Evolutionary conservation across 2,797 vertebrate species (phyloP), one percentile per base, ranked within the genome.

Genomic region (Anguilla marmorata): DNA sequence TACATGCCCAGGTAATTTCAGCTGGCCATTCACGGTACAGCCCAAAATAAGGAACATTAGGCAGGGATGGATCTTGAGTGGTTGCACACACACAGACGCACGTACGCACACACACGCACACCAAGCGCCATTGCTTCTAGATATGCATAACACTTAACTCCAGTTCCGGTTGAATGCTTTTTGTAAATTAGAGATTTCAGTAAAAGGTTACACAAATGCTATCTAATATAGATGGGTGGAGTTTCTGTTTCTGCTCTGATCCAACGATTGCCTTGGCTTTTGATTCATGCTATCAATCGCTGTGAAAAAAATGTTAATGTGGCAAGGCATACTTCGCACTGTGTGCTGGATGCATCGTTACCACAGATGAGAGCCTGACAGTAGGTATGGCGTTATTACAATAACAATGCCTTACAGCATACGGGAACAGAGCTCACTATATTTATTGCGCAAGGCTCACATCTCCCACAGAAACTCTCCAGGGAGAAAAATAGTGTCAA

Each of bases 41-140:
- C 24, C 24, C 60, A 63, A 63, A 21, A 63, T 4, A 63, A 24
- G 16, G 60, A 63, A 63, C n/a, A 69, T 19, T 4, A 58, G 41
- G 56, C 56, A 58, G 14, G 56, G 16, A 14, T 16, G 16, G 63
- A n/a, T 66, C 3, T 6, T 66, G 21, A 1, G 7, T 69, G 7
- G 24, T 69, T 16, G 0, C 12, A 76, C 30, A 37, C 27, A 76
- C 33, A 76, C 30, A 37, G 0, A 76, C 30, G 37, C 30, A 82
- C 45, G 50, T 3, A 82, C 41, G 88, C 56, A 19, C 48, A n/a
- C 30, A 85, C 37, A 74, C 58, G 54, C 52, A 86, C 63, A 54
- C 83, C 56, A 58, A 16, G 16, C 56, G 3, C 56, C 56, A 58
- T 58, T 58, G 16, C 14, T 58, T 58, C 56, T 21, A 58, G 12